phyloP scores from a whole-genome alignment of 2,113 vertebrate species.

The Zapus hudsonius region DNA sequence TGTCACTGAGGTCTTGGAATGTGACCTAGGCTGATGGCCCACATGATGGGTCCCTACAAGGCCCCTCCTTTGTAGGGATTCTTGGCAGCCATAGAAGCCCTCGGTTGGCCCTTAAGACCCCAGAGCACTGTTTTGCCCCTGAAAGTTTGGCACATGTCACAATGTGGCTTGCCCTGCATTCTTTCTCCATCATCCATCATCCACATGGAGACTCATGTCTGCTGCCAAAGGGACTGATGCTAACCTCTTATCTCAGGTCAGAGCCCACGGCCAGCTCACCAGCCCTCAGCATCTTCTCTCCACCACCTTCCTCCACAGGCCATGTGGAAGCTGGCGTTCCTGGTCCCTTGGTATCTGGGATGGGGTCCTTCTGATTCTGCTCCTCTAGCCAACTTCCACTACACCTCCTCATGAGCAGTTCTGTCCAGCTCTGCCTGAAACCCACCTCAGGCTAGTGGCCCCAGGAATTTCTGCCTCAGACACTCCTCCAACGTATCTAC shows the following conservation, averaged over 20 bases:
- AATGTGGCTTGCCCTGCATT: background rate
- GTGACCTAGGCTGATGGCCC: background rate
- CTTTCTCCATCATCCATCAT: background rate
- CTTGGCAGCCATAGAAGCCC: background rate
- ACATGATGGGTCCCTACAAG: background rate
- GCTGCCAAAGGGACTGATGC: background rate
- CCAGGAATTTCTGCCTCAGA: background rate
- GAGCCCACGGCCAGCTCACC: background rate
- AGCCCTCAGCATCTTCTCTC: background rate
- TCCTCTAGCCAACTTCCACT: background rate
- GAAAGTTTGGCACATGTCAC: background rate
- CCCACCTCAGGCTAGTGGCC: background rate
- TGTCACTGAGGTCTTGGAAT: background rate
- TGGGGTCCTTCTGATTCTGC: background rate
- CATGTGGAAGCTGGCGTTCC: background rate
- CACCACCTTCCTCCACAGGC: background rate
- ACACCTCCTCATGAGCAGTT: too few species aligned
- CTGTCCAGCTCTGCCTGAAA: too few species aligned
- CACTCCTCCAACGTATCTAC: background rate
- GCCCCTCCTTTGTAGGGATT: too few species aligned
- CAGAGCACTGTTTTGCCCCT: background rate
- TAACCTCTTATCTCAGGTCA: background rate
- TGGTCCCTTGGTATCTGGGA: background rate
- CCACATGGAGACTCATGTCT: too few species aligned
- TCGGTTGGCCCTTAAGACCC: too few species aligned